A percentile compares a stretch with the other conserved stretches of the same genome.
Evolutionary conservation across 2,888 invertebrate species (phyloP).

Genomic region (Pyrrhia umbra): DNA sequence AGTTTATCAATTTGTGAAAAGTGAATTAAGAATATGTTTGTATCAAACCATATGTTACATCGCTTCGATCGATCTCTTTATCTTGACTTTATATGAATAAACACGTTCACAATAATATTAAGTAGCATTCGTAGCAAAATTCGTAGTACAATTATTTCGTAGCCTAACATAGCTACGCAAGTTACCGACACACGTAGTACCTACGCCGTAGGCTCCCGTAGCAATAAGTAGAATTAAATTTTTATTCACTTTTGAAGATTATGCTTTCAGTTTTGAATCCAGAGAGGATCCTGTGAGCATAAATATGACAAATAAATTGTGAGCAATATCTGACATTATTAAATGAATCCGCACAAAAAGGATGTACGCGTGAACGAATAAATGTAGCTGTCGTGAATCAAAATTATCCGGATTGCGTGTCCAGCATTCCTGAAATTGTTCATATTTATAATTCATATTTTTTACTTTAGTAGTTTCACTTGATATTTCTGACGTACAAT

Average conservation of each 20-base stretch:
- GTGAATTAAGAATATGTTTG: constrained; percentile 47
- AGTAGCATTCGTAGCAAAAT: not conserved
- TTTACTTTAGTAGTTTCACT: constrained; percentile 10
- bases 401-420: constrained; percentile 41
- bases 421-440: constrained; percentile 27
- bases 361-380: constrained; percentile 28
- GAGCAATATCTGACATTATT: constrained; percentile 30
- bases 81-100: not conserved
- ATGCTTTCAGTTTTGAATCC: constrained; percentile 12
- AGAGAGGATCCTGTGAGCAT: not conserved
- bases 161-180: constrained; percentile 41
- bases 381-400: constrained; percentile 34
- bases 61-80: not conserved
- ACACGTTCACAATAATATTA: not conserved
- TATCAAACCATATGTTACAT: constrained; percentile 17
- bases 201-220: constrained; percentile 57
- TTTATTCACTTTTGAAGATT: constrained; percentile 14
- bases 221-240: not conserved
- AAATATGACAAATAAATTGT: constrained; percentile 41
- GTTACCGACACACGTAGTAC: constrained; percentile 44
- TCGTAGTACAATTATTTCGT: not conserved
- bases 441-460: constrained; percentile 25
- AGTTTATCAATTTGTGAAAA: constrained; percentile 51
- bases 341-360: constrained; percentile 38
- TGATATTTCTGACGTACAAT: not conserved